Percentiles rank a stretch among this genome's conserved stretches.
These are phyloP conservation scores for Amaurobius ferox DNA, from an alignment of 2,888 invertebrate genomes.

Conservation along the genomic window DNA sequence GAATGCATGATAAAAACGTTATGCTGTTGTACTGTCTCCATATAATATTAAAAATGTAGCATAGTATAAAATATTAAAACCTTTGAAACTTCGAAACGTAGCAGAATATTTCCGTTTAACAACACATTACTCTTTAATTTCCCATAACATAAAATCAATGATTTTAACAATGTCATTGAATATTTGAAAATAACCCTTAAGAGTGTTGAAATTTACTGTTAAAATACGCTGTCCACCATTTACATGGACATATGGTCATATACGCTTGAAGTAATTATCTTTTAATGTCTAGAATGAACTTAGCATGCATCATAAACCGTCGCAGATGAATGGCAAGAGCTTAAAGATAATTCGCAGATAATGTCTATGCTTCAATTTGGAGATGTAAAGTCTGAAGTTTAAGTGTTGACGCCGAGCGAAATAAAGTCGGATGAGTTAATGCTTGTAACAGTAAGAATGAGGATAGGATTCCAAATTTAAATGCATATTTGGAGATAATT, in stretches of 20 bases:
- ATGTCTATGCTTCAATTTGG: background rate
- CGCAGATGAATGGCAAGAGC: slow-evolving; percentile 39
- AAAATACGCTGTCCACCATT: slow-evolving; percentile 10
- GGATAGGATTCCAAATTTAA: background rate
- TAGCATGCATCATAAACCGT: slow-evolving; percentile 55
- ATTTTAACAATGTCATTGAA: background rate
- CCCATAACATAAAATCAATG: slow-evolving; percentile 9
- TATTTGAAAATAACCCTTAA: background rate
- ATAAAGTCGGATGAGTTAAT: background rate
- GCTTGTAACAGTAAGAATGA: background rate
- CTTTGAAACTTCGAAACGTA: too few species aligned
- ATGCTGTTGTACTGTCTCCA: too few species aligned
- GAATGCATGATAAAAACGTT: too few species aligned
- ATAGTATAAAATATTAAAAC: too few species aligned
- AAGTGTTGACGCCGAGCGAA: background rate
- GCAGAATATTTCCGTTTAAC: too few species aligned
- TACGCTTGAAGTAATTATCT: slow-evolving; percentile 17
- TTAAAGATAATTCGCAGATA: slow-evolving; percentile 45
- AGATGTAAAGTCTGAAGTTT: background rate
- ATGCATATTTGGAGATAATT: too few species aligned
- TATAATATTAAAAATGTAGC: too few species aligned
- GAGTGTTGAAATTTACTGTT: slow-evolving; percentile 17
- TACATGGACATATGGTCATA: background rate
- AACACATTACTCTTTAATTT: too few species aligned
- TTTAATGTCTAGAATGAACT: slow-evolving; percentile 33